Conservation (phyloP, 2,888 invertebrate species). For the Acleris holmiana region DNA sequence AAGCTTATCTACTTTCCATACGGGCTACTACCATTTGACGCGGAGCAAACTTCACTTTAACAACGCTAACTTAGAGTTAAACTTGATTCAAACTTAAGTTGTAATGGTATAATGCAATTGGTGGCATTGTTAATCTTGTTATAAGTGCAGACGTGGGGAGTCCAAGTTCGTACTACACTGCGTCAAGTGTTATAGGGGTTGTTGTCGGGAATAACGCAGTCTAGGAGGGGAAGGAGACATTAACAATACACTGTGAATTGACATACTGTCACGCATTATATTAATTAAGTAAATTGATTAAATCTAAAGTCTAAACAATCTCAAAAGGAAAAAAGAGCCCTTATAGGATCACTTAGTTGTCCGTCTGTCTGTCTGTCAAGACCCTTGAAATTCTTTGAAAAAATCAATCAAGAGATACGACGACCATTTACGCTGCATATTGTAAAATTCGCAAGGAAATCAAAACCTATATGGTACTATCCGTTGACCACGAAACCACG, state of each 20-base stretch:
- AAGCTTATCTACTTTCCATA: conserved; percentile 30
- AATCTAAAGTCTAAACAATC: no score
- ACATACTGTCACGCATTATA: not conserved
- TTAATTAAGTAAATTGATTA: no score
- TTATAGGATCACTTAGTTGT: no score
- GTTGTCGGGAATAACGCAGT: not conserved
- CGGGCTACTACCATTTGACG: conserved; percentile 20
- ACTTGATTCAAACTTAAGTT: conserved; percentile 36
- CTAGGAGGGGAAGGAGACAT: not conserved
- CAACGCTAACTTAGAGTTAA: conserved; percentile 26
- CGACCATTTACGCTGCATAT: no score
- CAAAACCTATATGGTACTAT: no score
- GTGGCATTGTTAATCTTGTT: conserved; percentile 45
- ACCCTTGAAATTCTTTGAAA: no score
- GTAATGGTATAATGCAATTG: conserved; percentile 48
- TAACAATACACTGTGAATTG: not conserved
- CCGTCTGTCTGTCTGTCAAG: no score
- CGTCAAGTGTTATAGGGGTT: conserved; percentile 2
- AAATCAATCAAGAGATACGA: no score
- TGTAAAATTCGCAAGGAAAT: no score
- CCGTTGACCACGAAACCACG: no score
- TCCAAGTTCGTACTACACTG: conserved; percentile 13
- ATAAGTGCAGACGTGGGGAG: conserved; percentile 13
- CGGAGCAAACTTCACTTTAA: conserved; percentile 33
- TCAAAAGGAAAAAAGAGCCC: no score